Evolutionary conservation across 2,888 invertebrate genomes (phyloP).

Genomic region (Philhelius pedissequus): DNA sequence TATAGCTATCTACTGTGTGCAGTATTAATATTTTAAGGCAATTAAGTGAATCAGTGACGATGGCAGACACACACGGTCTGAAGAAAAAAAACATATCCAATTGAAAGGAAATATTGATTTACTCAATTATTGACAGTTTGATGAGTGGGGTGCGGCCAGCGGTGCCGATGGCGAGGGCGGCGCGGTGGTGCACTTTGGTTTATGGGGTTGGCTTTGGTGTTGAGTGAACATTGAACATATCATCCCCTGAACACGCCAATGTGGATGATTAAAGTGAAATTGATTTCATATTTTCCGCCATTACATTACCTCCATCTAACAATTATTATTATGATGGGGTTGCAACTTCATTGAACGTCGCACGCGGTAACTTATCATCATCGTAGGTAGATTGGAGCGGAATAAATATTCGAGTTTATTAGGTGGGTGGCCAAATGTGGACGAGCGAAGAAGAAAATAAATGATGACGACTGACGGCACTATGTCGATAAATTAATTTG

Average conservation of each 20-base stretch:
- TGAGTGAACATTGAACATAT: not conserved
- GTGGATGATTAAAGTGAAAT: conserved; percentile 3
- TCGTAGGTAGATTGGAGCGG: not conserved
- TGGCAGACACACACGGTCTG: conserved; percentile 4
- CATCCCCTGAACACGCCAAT: not conserved
- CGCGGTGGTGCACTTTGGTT: too few species aligned
- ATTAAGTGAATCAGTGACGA: conserved; percentile 47
- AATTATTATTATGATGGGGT: not conserved
- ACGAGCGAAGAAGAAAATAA: not conserved
- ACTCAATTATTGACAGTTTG: conserved; percentile 43
- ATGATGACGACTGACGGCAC: not conserved
- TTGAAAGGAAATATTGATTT: conserved; percentile 35
- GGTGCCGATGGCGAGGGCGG: not conserved
- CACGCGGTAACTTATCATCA: not conserved
- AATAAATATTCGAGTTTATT: not conserved
- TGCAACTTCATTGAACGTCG: not conserved
- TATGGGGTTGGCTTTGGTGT: not conserved
- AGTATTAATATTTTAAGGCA: conserved; percentile 41
- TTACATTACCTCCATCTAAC: too few species aligned
- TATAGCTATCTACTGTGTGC: not conserved
- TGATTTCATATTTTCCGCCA: not conserved
- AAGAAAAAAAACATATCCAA: conserved; percentile 29
- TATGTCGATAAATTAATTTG: conserved; percentile 15
- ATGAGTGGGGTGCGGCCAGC: not conserved
- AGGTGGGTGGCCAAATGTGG: not conserved